Evolutionary conservation across 1,140 invertebrate species (phyloP), one percentile per base, ranked within the genome.

Genomic region (Musca domestica): DNA sequence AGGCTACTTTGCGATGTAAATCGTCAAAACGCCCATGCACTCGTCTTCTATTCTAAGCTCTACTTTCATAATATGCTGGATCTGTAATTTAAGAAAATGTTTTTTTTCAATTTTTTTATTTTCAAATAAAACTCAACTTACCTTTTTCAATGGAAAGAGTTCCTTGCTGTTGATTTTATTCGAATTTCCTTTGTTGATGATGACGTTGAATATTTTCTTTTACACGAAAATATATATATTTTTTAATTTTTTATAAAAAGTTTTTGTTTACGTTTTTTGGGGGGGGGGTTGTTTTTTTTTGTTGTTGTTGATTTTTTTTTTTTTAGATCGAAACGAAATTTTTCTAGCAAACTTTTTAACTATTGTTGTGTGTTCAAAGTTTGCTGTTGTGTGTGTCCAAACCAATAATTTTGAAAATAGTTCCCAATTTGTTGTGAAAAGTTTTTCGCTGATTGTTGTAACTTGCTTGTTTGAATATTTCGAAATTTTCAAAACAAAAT

Each of bases 351-450:
- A 61, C 56, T 61, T 34, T 19, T 27, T 61, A 12, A 34, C 27
- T 54, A 34, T 41, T 41, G 34, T 41, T 61, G 30, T 58, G 15
- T 34, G 27, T 30, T 34, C 7, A 30, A 34, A 41, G 56, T 61
- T 61, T 61, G 56, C 56, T 61, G 17, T 9, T 41, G 17, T 41
- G 23, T 61, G 19, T 41, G 56, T 61, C 56, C 56, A 61, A 61
- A 61, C 56, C 56, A 61, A 61, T 61, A 61, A 61, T 61, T 61
- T 61, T 61, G 56, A 61, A 61, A 61, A 61, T 61, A 34, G 56
- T n/a, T 61, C 56, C 56, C 56, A 61, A 61, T 61, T 61, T 61
- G 34, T 34, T 61, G 17, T 41, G 56, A 61, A 61, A 61, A 61
- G 56, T 61, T 61, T n/a, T 41, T 12, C 34, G 10, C 6, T 41